A percentile compares a stretch with the other conserved stretches of the same genome.
Evolutionary conservation across 2,113 vertebrate species (phyloP).

Genomic region (Silurus asotus): DNA sequence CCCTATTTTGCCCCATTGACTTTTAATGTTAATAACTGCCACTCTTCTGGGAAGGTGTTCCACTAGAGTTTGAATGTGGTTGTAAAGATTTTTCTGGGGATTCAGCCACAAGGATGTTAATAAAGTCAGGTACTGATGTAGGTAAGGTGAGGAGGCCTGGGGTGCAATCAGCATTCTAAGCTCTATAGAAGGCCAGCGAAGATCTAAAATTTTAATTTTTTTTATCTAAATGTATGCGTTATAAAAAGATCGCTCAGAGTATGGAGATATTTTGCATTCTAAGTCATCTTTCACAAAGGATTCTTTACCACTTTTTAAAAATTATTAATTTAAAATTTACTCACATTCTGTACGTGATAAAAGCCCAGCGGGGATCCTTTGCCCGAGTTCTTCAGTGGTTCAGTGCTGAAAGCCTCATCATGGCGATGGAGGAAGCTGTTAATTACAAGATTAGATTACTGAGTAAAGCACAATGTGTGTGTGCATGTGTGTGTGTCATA

Average conservation of each 20-base stretch:
- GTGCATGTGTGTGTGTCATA: slow-evolving; percentile 12
- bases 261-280: neutral
- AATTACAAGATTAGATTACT: slow-evolving; percentile 38
- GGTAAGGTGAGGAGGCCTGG: too few species aligned
- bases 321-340: slow-evolving; percentile 53
- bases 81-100: too few species aligned
- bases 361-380: slow-evolving; percentile 91
- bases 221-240: neutral
- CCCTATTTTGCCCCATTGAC: too few species aligned
- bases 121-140: too few species aligned
- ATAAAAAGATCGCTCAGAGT: neutral
- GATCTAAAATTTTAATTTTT: neutral
- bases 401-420: slow-evolving; percentile 97
- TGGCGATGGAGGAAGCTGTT: slow-evolving; percentile 94
- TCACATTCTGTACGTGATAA: slow-evolving; percentile 97
- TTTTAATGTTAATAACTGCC: too few species aligned
- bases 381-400: slow-evolving; percentile 94
- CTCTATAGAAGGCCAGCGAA: too few species aligned
- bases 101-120: too few species aligned
- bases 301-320: neutral
- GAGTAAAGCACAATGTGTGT: slow-evolving; percentile 21
- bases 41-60: too few species aligned
- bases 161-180: too few species aligned
- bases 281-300: neutral
- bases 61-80: too few species aligned